phyloP scores from a whole-genome alignment of 2,113 vertebrate species.

The Agapornis roseicollis region DNA sequence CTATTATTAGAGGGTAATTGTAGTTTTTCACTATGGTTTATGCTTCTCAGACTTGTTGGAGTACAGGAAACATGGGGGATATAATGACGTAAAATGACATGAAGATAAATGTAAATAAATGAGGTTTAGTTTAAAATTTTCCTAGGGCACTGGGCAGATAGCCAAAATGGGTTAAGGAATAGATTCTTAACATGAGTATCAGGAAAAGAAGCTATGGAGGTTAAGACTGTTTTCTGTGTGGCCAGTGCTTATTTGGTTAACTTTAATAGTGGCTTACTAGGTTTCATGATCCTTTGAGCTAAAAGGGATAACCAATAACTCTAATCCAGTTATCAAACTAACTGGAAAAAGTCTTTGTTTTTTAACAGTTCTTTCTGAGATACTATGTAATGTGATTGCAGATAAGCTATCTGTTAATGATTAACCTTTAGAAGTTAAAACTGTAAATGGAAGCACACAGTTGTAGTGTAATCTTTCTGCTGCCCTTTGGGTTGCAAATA shows the following conservation, averaged over 20 bases:
- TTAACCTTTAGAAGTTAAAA: background rate
- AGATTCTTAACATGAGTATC: background rate
- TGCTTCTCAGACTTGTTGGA: constrained; percentile 12
- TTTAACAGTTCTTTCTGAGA: background rate
- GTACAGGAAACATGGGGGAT: constrained; percentile 12
- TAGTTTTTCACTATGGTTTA: background rate
- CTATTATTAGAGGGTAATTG: background rate
- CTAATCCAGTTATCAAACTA: background rate
- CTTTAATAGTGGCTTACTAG: background rate
- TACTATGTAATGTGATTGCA: background rate
- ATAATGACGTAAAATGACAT: constrained; percentile 23
- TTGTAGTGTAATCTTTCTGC: background rate
- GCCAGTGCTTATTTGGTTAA: constrained; percentile 23
- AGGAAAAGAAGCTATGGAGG: background rate
- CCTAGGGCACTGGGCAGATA: constrained; percentile 20
- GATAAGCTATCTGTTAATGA: background rate
- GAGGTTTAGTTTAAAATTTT: constrained; percentile 48
- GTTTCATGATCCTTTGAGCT: background rate
- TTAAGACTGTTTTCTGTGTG: constrained; percentile 26
- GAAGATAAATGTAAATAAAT: constrained; percentile 65
- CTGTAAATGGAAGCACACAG: background rate
- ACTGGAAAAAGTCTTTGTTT: background rate
- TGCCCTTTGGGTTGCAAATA: background rate
- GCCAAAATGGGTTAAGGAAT: constrained; percentile 37
- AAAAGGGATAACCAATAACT: background rate